Conservation (phyloP, 2,888 invertebrate species). For the Molorchus minor region DNA sequence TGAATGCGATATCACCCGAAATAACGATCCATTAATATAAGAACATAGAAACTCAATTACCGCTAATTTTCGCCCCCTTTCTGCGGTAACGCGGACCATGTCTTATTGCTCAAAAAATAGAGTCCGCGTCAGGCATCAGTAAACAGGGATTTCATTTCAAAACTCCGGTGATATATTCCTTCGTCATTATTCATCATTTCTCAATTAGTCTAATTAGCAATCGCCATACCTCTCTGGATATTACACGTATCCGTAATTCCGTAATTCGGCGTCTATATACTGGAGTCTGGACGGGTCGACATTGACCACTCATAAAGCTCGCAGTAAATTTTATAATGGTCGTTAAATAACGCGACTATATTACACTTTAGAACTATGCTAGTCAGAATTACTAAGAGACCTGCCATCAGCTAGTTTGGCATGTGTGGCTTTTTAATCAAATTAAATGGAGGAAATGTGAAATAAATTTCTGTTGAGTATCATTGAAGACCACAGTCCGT, state of each 20-base stretch:
- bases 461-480: too few relatives aligned
- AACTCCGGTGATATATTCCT: conserved; percentile 61
- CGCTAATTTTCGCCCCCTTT: conserved; percentile 43
- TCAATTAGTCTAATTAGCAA: conserved; percentile 63
- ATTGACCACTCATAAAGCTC: conserved; percentile 34
- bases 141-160: conserved; percentile 61
- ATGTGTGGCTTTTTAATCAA: not conserved
- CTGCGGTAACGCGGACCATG: conserved; percentile 26
- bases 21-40: conserved; percentile 49
- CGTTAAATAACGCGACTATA: conserved; percentile 29
- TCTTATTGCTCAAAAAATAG: conserved; percentile 30
- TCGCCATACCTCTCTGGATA: conserved; percentile 47
- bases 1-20: conserved; percentile 10
- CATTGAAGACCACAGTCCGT: too few relatives aligned
- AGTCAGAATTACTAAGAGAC: conserved; percentile 7
- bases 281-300: conserved; percentile 9
- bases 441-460: too few relatives aligned
- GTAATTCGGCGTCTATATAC: conserved; percentile 26
- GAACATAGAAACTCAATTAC: conserved; percentile 57
- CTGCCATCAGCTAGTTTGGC: conserved; percentile 9
- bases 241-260: conserved; percentile 44
- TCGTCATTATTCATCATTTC: conserved; percentile 64
- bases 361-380: conserved; percentile 23
- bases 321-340: conserved; percentile 29
- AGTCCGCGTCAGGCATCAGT: conserved; percentile 35